phyloP scores from a whole-genome alignment of 1,140 invertebrate species.

The Steinernema feltiae region DNA sequence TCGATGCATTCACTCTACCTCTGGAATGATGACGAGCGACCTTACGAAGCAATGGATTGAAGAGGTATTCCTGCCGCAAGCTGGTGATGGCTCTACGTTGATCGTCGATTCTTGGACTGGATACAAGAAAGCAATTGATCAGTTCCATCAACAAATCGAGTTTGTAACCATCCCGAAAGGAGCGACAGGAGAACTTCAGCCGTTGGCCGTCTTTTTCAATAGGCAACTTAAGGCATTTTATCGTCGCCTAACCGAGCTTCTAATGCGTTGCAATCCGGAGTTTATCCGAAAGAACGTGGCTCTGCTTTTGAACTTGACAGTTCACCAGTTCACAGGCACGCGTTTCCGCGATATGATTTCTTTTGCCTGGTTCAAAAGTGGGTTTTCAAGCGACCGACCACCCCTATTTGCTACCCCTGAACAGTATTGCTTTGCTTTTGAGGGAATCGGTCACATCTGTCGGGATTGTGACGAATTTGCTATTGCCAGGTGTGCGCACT shows the following conservation, averaged over 20 bases:
- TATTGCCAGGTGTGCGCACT: not conserved
- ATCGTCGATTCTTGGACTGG: not conserved
- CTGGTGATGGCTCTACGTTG: not conserved
- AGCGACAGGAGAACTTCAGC: not conserved
- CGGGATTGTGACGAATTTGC: not conserved
- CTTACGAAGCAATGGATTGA: not conserved
- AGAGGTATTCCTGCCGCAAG: not conserved
- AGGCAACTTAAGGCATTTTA: not conserved
- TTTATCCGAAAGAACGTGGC: not conserved
- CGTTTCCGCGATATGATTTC: not conserved
- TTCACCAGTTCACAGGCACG: not conserved
- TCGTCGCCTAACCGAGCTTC: not conserved
- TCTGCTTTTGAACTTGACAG: not conserved
- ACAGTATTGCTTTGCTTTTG: not conserved
- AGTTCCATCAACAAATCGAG: not conserved
- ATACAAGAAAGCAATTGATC: not conserved
- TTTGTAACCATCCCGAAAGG: not conserved
- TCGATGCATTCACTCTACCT: not conserved
- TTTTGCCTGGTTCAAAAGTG: not conserved
- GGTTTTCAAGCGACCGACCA: not conserved
- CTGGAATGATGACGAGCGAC: not conserved
- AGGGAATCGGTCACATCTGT: not conserved
- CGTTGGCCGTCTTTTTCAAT: not conserved
- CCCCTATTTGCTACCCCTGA: not conserved
- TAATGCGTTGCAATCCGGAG: not conserved